phyloP scores from a whole-genome alignment of 2,888 invertebrate species.

The Cheilosia pagana region DNA sequence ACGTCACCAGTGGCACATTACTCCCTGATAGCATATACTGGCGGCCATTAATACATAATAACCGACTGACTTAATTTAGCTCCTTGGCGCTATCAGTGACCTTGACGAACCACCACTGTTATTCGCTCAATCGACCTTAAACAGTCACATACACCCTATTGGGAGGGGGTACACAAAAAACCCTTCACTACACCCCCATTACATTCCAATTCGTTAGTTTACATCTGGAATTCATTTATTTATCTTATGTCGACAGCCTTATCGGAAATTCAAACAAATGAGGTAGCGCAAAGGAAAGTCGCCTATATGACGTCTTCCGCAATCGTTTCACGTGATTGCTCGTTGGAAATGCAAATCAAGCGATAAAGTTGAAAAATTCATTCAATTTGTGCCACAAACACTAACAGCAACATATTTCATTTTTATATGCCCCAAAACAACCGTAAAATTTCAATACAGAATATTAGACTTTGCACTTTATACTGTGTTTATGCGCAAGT shows the following conservation, averaged over 20 bases:
- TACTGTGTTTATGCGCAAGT: slow-evolving; percentile 1
- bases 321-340: neutral
- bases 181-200: too few relatives aligned
- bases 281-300: neutral
- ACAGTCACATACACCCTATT: too few relatives aligned
- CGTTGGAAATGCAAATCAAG: slow-evolving; percentile 24
- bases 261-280: neutral
- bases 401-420: neutral
- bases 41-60: too few relatives aligned
- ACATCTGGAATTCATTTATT: too few relatives aligned
- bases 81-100: too few relatives aligned
- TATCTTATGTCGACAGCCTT: neutral
- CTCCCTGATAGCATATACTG: too few relatives aligned
- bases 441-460: neutral
- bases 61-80: too few relatives aligned
- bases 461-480: neutral
- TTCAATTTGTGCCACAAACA: slow-evolving; percentile 38
- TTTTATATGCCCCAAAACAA: neutral
- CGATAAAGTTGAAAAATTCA: slow-evolving; percentile 31
- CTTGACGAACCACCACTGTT: too few relatives aligned
- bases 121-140: too few relatives aligned
- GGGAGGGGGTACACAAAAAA: too few relatives aligned
- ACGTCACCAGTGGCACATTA: too few relatives aligned
- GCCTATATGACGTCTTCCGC: neutral
- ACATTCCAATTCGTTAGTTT: too few relatives aligned